Evolutionary conservation across 2,113 vertebrate genomes (phyloP).

Genomic region (Astur gentilis): DNA sequence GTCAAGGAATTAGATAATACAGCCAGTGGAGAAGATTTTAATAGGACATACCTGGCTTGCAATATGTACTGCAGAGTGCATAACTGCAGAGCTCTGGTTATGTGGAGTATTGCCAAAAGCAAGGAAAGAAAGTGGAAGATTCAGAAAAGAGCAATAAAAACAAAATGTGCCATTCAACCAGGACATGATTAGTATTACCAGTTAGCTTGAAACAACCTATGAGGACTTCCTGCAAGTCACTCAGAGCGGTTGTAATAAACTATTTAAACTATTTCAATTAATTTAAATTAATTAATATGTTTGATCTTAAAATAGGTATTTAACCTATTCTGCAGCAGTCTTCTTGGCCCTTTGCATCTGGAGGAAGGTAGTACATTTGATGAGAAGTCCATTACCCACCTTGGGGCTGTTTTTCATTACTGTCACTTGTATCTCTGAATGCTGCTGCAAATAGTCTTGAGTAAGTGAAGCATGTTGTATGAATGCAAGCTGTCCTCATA

Average conservation of each 20-base stretch:
- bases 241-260: neutral
- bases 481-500: neutral
- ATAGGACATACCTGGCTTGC: neutral
- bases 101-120: neutral
- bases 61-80: neutral
- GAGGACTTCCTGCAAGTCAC: neutral
- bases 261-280: neutral
- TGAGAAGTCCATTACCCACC: neutral
- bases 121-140: neutral
- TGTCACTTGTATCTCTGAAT: neutral
- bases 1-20: neutral
- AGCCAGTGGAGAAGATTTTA: neutral
- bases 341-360: neutral
- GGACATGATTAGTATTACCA: neutral
- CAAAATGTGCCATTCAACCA: neutral
- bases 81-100: neutral
- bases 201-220: neutral
- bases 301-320: neutral
- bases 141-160: neutral
- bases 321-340: neutral
- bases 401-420: neutral
- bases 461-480: neutral
- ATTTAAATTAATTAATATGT: neutral
- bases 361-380: neutral
- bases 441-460: neutral